Percentiles rank a stretch among this genome's conserved stretches.
Conservation (phyloP, 2,113 vertebrate genomes). For the Edolisoma coerulescens region DNA sequence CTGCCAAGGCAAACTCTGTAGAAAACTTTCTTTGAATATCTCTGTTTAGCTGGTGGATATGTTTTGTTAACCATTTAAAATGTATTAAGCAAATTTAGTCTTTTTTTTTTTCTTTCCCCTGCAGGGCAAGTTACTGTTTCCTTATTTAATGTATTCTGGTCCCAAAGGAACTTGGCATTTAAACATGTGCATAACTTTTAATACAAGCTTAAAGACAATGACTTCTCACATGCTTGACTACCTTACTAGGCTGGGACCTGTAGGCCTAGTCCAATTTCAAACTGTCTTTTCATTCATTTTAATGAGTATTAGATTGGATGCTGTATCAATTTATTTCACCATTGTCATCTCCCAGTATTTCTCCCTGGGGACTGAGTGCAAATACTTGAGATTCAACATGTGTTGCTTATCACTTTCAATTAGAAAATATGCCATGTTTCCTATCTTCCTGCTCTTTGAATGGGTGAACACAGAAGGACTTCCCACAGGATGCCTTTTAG, state of each 20-base stretch:
- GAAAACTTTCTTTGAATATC: not conserved
- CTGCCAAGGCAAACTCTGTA: not conserved
- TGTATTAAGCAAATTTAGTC: not conserved
- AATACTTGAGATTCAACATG: slow-evolving; percentile 15
- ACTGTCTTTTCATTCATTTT: slow-evolving; percentile 4
- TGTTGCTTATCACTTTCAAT: not conserved
- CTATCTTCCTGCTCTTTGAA: not conserved
- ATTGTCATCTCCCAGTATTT: not conserved
- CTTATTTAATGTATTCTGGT: not conserved
- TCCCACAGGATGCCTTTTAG: slow-evolving; percentile 8
- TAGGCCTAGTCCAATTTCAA: not conserved
- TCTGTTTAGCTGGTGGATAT: not conserved
- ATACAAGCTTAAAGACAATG: not conserved
- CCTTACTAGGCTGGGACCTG: not conserved
- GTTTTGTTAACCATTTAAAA: not conserved
- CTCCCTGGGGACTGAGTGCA: not conserved
- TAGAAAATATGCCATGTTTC: not conserved
- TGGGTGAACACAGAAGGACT: not conserved
- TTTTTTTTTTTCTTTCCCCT: not conserved
- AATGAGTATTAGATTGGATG: not conserved
- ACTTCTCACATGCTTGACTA: not conserved
- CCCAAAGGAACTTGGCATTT: not conserved
- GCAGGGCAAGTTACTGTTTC: not conserved
- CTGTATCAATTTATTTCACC: not conserved
- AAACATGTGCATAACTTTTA: not conserved